phyloP scores from a whole-genome alignment of 2,113 vertebrate species.

The Apodemus speciosus region DNA sequence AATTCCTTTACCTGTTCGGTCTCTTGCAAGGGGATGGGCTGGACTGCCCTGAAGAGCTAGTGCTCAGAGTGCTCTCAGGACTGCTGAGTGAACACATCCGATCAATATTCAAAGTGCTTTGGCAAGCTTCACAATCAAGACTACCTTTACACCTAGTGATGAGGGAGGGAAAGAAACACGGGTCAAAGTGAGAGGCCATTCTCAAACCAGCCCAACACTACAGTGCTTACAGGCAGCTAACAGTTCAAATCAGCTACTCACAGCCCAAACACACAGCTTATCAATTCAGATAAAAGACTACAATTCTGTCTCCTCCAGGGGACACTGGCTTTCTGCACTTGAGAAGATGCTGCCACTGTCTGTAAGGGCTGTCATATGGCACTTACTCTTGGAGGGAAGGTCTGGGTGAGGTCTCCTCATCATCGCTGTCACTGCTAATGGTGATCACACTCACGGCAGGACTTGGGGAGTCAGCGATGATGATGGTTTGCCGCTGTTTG shows the following conservation, averaged over 20 bases:
- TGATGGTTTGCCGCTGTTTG: slow-evolving; percentile 92
- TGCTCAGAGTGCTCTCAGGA: slow-evolving; percentile 96
- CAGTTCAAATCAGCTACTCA: not conserved
- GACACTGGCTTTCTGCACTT: not conserved
- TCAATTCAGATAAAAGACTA: not conserved
- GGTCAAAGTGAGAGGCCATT: slow-evolving; percentile 29
- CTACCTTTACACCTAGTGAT: slow-evolving; percentile 93
- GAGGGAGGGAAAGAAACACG: not conserved
- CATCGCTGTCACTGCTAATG: slow-evolving; percentile 96
- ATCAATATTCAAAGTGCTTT: slow-evolving; percentile 96
- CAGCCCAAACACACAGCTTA: slow-evolving; percentile 3
- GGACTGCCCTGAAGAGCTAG: slow-evolving; percentile 94
- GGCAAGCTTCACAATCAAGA: slow-evolving; percentile 96
- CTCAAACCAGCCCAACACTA: not conserved
- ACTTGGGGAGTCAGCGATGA: slow-evolving; percentile 92
- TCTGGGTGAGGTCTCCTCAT: slow-evolving; percentile 87
- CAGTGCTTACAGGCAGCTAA: not conserved
- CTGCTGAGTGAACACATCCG: slow-evolving; percentile 97
- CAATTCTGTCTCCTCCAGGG: not conserved
- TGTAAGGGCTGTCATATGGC: not conserved
- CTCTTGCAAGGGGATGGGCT: slow-evolving; percentile 95
- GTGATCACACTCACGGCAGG: slow-evolving; percentile 96
- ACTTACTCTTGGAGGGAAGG: slow-evolving; percentile 93
- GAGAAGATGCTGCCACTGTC: not conserved
- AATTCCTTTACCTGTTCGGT: slow-evolving; percentile 90